Evolutionary conservation across 2,888 invertebrate genomes (phyloP).

Genomic region (Pachymerium ferrugineum): DNA sequence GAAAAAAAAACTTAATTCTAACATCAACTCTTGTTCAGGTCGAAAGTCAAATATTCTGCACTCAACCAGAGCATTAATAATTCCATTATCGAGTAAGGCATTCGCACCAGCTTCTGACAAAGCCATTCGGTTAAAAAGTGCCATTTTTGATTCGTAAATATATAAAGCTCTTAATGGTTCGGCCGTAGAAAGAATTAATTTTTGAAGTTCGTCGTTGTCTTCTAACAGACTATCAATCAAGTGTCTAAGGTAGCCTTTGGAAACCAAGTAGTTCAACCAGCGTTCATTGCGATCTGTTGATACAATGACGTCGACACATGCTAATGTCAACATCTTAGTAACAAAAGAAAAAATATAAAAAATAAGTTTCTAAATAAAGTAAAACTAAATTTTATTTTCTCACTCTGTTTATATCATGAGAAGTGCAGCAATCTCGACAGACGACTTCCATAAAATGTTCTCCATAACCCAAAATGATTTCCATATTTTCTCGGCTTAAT

Average conservation of each 20-base stretch:
- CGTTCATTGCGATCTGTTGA: constrained; percentile 65
- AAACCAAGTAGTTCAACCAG: constrained; percentile 54
- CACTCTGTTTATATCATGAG: constrained; percentile 77
- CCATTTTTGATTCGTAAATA: constrained; percentile 80
- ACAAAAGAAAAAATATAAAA: background rate
- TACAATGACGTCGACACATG: constrained; percentile 71
- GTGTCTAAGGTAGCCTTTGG: constrained; percentile 64
- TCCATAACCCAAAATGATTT: constrained; percentile 67
- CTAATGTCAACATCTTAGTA: constrained; percentile 67
- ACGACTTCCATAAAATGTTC: constrained; percentile 72
- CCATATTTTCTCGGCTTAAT: constrained; percentile 49
- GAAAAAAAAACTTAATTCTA: background rate
- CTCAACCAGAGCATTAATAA: constrained; percentile 44
- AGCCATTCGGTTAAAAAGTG: constrained; percentile 44
- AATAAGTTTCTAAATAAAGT: background rate
- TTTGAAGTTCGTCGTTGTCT: constrained; percentile 63
- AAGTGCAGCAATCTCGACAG: constrained; percentile 79
- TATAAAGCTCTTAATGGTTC: constrained; percentile 64
- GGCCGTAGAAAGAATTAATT: constrained; percentile 57
- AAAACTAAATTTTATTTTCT: constrained; percentile 34
- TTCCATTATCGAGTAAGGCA: constrained; percentile 43
- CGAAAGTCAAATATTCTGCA: constrained; percentile 43
- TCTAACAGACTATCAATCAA: constrained; percentile 72
- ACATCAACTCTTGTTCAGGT: constrained; percentile 25
- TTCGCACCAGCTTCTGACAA: constrained; percentile 45